Base-by-base conservation (phyloP, 2,888 invertebrate genomes). In the Dryomyza anilis region DNA sequence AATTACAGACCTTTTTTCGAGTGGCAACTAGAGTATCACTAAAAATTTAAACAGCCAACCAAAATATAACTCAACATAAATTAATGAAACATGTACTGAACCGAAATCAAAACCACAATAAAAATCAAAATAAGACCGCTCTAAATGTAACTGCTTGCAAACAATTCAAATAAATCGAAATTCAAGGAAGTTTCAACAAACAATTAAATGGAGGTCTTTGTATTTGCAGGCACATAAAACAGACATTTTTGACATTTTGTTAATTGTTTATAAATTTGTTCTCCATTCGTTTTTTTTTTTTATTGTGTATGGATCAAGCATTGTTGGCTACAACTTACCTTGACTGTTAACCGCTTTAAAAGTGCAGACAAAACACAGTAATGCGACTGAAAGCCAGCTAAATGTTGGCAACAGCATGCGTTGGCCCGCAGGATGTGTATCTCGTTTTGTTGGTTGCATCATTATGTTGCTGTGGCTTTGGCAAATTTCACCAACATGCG, bases 401-500 rank as follows among this genome's bases (percentile, higher is more conserved):
- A 33, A 21, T 10, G 33, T 33, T 21, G 46, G 59, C 46, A 30
- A 48, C 59, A 59, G 46, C n/a, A 46, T n/a, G 39, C 8, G 8
- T n/a, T 25, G 29, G 8, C n/a, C 30, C 6, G n/a, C 56, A 23
- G n/a, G 43, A 57, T 25, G 43, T 3, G 23, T 16, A 27, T n/a
- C 50, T 48, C 12, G 16, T 23, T 12, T 30, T n/a, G n/a, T n/a
- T 21, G 14, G 8, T n/a, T 46, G 29, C 14, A 46, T 4, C 3
- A 23, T 39, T 29, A 25, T 16, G 65, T 29, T 52, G 53, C n/a
- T 56, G 60, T 27, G 19, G 23, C 48, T 53, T 23, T 39, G 3
- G 16, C 43, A 62, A 62, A 64, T 68, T 68, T 66, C 68, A 56
- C 64, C 63, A 50, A 61, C n/a, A n/a, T n/a, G n/a, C n/a, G n/a